Base-by-base conservation (phyloP, 2,888 invertebrate genomes). In the Platerodrilus igneus region DNA sequence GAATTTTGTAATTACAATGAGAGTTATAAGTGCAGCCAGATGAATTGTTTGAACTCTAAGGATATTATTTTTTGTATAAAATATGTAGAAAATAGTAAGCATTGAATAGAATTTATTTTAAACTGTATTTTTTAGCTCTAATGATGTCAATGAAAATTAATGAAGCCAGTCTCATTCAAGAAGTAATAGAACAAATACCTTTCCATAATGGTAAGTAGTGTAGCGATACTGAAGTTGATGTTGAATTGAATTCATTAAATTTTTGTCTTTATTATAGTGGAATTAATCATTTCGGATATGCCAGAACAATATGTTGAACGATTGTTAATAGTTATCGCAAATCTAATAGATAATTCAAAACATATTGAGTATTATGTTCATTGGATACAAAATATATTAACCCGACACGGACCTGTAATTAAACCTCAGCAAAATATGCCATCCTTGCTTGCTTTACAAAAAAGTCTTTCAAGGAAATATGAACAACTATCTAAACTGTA, bases 311-410 rank as follows among this genome's bases (percentile, higher is more conserved):
- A 88, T 64, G 72, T 84, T 0, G 84, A 86, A 58, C 78, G 85
- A 18, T 67, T 90, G 14, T 68, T 95, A 8, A 70, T 73, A 42
- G 82, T 83, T 52, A 58, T 93, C 21, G 81, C 86, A 0, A 74
- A 75, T 2, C 76, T 83, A 30, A 63, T 96, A 13, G 91, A 89
- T 52, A 74, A 74, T 18, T 85, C 90, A 1, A 74, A 78, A 0
- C 95, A 96, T 60, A 61, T 97, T 23, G 90, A 96, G 58, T 94
- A 91, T 61, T 88, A 96, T 61, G 70, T 94, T 20, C 68, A 77
- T 26, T 95, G 94, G 94, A 72, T 81, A 21, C 77, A 81, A 52
- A 68, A 71, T 9, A 63, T 92, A 2, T 64, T 95, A 20, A 80
- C 78, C 0, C 64, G 68, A 19, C 81, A 83, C 59, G 82, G 83